A percentile compares a stretch with the other conserved stretches of the same genome.
Conservation (phyloP, 2,888 invertebrate species). For the Unio pictorum region DNA sequence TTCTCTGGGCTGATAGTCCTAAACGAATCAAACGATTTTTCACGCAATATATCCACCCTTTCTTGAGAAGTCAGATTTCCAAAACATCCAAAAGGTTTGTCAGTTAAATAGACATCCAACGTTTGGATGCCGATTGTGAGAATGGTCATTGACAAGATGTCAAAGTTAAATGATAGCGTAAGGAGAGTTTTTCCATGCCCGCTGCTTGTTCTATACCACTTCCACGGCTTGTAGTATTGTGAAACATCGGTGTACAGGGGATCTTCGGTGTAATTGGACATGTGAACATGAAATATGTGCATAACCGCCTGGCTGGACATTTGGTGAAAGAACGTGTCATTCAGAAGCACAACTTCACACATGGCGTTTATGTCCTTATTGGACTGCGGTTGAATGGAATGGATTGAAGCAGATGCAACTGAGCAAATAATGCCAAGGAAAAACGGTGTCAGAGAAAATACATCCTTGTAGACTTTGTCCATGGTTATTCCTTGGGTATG, state of each 20-base stretch:
- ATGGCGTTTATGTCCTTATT: too few species aligned
- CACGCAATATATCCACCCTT: slow-evolving; percentile 33
- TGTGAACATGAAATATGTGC: slow-evolving; percentile 36
- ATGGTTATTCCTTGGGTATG: too few species aligned
- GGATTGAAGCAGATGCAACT: too few species aligned
- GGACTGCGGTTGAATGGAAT: too few species aligned
- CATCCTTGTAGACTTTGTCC: too few species aligned
- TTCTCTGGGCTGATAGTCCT: slow-evolving; percentile 15
- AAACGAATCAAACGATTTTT: slow-evolving; percentile 49
- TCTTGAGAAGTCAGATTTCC: slow-evolving; percentile 37
- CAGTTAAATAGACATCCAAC: slow-evolving; percentile 51
- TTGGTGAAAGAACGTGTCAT: too few species aligned
- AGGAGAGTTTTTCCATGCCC: slow-evolving; percentile 65
- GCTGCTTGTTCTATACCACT: slow-evolving; percentile 63
- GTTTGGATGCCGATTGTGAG: slow-evolving; percentile 63
- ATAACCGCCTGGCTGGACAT: slow-evolving; percentile 10
- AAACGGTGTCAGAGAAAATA: too few species aligned
- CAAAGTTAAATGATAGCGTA: slow-evolving; percentile 66
- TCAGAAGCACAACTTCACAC: too few species aligned
- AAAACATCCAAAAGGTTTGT: slow-evolving; percentile 63
- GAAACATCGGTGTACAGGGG: slow-evolving; percentile 32
- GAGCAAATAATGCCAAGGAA: too few species aligned
- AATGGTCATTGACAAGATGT: slow-evolving; percentile 62
- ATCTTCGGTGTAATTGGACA: slow-evolving; percentile 37
- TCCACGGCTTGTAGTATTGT: slow-evolving; percentile 53